phyloP scores from a whole-genome alignment of 2,797 vertebrate genomes.

The Pogonophryne albipinna region DNA sequence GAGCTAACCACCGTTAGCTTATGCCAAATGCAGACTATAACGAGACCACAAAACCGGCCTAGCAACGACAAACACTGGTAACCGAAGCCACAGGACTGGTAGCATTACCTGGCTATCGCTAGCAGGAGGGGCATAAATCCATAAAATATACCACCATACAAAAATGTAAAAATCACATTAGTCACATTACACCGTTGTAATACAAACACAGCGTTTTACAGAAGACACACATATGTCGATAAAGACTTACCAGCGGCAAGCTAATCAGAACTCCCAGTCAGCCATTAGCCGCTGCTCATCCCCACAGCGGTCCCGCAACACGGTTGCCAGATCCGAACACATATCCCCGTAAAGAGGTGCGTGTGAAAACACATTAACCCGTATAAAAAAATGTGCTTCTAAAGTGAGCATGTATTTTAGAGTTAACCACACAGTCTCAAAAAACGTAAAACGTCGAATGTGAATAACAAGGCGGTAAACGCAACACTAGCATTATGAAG shows the following conservation, averaged over 20 bases:
- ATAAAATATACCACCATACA: not conserved
- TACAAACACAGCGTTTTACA: not conserved
- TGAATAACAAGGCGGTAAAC: not conserved
- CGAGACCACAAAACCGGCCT: slow-evolving; percentile 57
- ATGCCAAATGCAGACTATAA: not conserved
- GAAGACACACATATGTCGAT: not conserved
- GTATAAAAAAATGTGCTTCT: not conserved
- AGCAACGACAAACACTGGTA: slow-evolving; percentile 77
- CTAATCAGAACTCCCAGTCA: slow-evolving; percentile 52
- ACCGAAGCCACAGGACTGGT: slow-evolving; percentile 57
- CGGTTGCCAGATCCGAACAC: slow-evolving; percentile 42
- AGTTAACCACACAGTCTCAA: accelerated
- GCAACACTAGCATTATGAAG: not conserved
- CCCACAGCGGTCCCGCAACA: not conserved
- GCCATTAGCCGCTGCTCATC: slow-evolving; percentile 56
- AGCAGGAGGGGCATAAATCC: not conserved
- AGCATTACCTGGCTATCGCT: slow-evolving; percentile 60
- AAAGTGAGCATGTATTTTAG: accelerated
- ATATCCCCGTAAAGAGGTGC: not conserved
- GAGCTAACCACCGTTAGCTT: slow-evolving; percentile 25
- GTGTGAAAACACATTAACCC: not conserved
- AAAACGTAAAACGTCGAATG: not conserved
- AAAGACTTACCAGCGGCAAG: slow-evolving; percentile 26
- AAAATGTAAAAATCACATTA: not conserved
- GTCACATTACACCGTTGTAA: not conserved